Base-by-base conservation (phyloP, 2,888 invertebrate species). In the Cheilosia variabilis region DNA sequence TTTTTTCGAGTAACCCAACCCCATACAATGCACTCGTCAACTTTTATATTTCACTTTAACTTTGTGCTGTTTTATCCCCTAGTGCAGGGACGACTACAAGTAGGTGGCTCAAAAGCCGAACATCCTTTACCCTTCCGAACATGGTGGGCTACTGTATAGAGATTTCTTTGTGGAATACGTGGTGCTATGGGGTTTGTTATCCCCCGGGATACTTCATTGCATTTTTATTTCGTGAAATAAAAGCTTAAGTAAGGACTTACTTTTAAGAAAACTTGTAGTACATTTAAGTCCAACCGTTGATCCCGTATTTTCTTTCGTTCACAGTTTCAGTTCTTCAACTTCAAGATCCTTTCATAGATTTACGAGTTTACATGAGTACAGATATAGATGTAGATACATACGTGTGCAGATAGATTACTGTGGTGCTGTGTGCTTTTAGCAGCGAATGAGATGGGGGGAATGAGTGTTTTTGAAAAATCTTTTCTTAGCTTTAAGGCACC, bases 121-220 rank as follows among this genome's bases (percentile, higher is more conserved):
- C 55, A 60, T 43, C 68, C 78, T 53, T 65, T 63, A 7, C 52
- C 27, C 50, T 76, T 66, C 66, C 60, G 60, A 43, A 45, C 37
- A 41, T 72, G 13, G 34, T 45, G 41, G 50, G 31, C 24, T 17
- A 62, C 4, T 4, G 10, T 34, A 34, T 34, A 22, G 19, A 41
- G 19, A 62, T 79, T 62, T 52, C 63, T 84, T 75, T 84, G 80
- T 76, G 60, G 80, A 80, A 84, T 53, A 53, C 84, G 37, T 60
- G 58, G 76, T 77, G 37, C 55, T 81, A 37, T 13, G 13, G 37
- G 55, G 72, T 55, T 79, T 68, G 31, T 58, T 72, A 50, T 55
- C 68, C 77, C 78, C 88, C 88, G 88, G 89, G 90, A 89, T 90
- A 91, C 91, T 91, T 91, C 90, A 91, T 90, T 91, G 89, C 89